These are phyloP conservation scores for Drosophila dunni DNA, from an alignment of 1,140 invertebrate species.

Conservation along the genomic window DNA sequence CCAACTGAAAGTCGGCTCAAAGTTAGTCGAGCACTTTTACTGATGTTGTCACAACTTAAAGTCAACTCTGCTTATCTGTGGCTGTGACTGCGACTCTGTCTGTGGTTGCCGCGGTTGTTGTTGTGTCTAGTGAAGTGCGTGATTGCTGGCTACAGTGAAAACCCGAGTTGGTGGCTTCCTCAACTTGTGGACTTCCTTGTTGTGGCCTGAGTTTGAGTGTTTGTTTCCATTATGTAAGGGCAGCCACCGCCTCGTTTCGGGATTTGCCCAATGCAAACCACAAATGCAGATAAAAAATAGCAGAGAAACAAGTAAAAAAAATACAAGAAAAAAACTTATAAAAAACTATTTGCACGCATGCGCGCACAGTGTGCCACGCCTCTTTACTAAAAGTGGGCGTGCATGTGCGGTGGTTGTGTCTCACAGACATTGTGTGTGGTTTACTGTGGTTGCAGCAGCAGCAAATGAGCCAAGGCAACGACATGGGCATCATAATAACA, in stretches of 20 bases:
- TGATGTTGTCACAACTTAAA: conserved; percentile 3
- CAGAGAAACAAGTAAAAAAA: neutral
- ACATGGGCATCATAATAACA: conserved; percentile 36
- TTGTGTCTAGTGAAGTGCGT: conserved; percentile 35
- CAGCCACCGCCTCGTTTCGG: conserved; percentile 35
- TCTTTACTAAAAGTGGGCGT: neutral
- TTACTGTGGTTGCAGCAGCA: conserved; percentile 28
- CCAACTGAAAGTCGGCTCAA: no score
- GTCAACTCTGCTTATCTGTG: conserved; percentile 5
- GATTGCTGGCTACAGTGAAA: conserved; percentile 30
- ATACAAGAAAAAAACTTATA: conserved; percentile 10
- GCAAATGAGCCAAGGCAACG: conserved; percentile 48
- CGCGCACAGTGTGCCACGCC: conserved; percentile 67
- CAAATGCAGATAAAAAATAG: conserved; percentile 10
- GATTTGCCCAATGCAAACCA: conserved; percentile 40
- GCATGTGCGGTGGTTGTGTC: neutral
- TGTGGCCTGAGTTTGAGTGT: conserved; percentile 9
- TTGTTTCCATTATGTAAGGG: conserved; percentile 45
- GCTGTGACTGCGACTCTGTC: neutral
- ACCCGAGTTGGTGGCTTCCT: conserved; percentile 25
- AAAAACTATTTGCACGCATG: conserved; percentile 57
- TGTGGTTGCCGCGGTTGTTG: neutral
- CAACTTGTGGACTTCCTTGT: conserved; percentile 28
- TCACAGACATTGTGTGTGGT: conserved; percentile 29
- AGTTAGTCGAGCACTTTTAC: neutral